Base-by-base conservation (phyloP, 2,888 invertebrate species). In the Eucera pruinosa region DNA sequence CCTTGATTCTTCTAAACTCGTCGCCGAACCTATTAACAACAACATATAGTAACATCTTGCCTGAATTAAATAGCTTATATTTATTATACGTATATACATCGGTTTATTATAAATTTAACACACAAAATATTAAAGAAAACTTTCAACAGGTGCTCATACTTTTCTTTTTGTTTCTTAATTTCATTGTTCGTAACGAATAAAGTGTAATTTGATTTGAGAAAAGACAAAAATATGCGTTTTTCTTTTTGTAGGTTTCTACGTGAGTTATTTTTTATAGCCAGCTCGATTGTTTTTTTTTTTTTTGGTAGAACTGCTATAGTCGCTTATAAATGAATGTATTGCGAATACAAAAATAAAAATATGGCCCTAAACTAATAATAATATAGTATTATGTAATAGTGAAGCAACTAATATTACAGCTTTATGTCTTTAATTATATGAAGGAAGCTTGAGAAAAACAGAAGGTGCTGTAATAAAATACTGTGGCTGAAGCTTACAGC, bases 401-500 rank as follows among this genome's bases (percentile, higher is more conserved):
- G 9, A 75, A 65, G 60, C 72, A 33, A 20, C 5, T 55, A 72
- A 45, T 48, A 45, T 54, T 58, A 55, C 58, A 60, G 47, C 41
- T 50, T 66, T 23, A 36, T 27, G 15, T 64, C 15, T 65, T 43
- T 57, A 15, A 64, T 48, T 57, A 18, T 0, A 9, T 27, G 23
- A 64, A 45, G 45, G 45, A 66, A 77, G 78, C 30, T 7, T 23
- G 61, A 13, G 61, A 47, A 65, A 79, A 78, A 74, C 64, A 75
- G 57, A 81, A 58, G 76, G 84, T 87, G 86, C 86, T 82, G 78
- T 87, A 84, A 84, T 87, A 83, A 84, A 84, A 85, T 89, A 88
- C 81, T 80, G 85, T 91, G 87, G 82, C 86, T 88, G 80, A 90
- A 91, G 91, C 92, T 92, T 92, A 92, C 92, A 91, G 89, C 89